Conservation (phyloP, 64 coral and sea anemone species). For the Montipora sp. region DNA sequence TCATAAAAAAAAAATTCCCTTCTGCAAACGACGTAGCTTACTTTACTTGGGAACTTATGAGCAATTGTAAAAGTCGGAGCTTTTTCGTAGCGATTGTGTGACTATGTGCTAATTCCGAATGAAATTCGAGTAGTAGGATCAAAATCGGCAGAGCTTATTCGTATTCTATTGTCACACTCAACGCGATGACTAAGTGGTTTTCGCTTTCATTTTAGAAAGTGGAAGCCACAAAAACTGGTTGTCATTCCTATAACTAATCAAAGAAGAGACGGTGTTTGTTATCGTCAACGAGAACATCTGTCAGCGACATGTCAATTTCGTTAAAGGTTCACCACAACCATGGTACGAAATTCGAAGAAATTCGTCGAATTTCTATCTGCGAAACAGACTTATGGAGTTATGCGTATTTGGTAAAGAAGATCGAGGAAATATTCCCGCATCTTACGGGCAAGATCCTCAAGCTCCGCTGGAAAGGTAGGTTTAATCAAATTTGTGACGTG, state of each 20-base stretch:
- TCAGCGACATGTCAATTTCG: slow-evolving; percentile 71
- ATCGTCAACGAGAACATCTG: background rate
- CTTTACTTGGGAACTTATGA: too few relatives aligned
- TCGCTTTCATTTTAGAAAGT: too few relatives aligned
- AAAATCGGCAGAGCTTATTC: too few relatives aligned
- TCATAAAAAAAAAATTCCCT: too few relatives aligned
- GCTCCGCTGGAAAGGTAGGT: slow-evolving; percentile 91
- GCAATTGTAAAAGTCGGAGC: too few relatives aligned
- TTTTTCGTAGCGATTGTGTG: too few relatives aligned
- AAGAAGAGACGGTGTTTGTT: background rate
- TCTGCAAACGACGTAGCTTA: too few relatives aligned
- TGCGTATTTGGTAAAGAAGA: slow-evolving; percentile 80
- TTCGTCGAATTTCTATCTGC: slow-evolving; percentile 84
- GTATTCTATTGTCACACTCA: too few relatives aligned
- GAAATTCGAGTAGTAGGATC: too few relatives aligned
- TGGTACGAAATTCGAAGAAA: slow-evolving; percentile 75
- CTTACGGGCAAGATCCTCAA: slow-evolving; percentile 69
- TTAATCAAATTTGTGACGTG: background rate
- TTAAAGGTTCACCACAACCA: slow-evolving; percentile 79
- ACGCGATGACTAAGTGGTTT: too few relatives aligned
- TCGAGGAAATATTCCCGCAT: slow-evolving; percentile 75
- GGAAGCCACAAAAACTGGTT: background rate
- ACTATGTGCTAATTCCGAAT: too few relatives aligned
- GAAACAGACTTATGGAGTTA: slow-evolving; percentile 84
- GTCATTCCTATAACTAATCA: background rate